Base-by-base conservation (phyloP, 2,888 invertebrate genomes). In the Diarsia mendica region DNA sequence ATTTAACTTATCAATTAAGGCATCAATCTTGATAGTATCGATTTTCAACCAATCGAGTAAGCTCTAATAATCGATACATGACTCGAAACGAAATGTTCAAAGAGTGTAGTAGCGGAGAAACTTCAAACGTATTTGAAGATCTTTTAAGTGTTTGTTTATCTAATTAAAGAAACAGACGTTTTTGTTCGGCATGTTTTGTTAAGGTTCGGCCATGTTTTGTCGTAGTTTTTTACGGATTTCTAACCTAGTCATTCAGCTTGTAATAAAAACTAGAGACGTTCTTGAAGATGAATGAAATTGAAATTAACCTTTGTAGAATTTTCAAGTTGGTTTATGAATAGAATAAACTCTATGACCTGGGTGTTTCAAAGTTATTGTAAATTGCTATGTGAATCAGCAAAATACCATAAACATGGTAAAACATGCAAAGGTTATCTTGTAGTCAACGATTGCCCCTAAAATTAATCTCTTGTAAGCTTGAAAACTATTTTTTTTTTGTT, bases 121-220 rank as follows among this genome's bases (percentile, higher is more conserved):
- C 90, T 86, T 91, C 89, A 91, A 90, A 89, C 84, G 85, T 77
- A 82, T 87, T 85, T 71, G 73, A 86, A 87, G 81, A 80, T 83
- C 70, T 85, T 87, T 64, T 80, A 77, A 87, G 77, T 79, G 86
- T 89, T 87, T 90, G 89, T 87, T 90, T 81, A 72, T 83, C 75
- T 85, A 86, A 86, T 83, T 86, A 84, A 83, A 85, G 83, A 80
- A 78, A 82, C 75, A 84, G 79, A 72, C 77, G 77, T 76, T 75
- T 84, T 82, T 73, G 71, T 84, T 72, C 69, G 69, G 66, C 66
- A 53, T 67, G 79, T 72, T 80, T 67, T 65, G 53, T 72, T 75
- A 77, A 71, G 72, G 60, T 53, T 13, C 49, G 23, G 64, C 67
- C 28, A 67, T 83, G 71, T 79, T 76, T 76, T 86, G 79, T 81